phyloP scores from a whole-genome alignment of 2,113 vertebrate species.

The Colinus virginianus region DNA sequence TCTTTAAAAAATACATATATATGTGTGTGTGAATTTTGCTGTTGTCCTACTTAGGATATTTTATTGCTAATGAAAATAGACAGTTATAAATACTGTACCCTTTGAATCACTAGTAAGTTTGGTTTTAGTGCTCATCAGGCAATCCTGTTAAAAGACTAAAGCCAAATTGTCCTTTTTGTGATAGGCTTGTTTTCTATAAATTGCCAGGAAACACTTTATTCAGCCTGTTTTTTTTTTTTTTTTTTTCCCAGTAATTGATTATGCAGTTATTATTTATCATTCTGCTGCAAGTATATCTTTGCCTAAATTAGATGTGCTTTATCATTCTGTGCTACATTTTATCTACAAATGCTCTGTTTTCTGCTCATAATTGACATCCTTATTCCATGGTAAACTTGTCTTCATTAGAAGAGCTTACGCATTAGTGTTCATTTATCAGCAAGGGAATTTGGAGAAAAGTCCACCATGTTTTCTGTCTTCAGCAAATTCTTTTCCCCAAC shows the following conservation, averaged over 20 bases:
- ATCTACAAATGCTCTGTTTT: slow-evolving; percentile 76
- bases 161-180: slow-evolving; percentile 62
- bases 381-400: slow-evolving; percentile 72
- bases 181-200: slow-evolving; percentile 65
- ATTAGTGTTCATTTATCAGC: slow-evolving; percentile 63
- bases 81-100: slow-evolving; percentile 14
- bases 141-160: slow-evolving; percentile 58
- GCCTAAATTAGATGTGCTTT: slow-evolving; percentile 74
- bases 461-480: slow-evolving; percentile 35
- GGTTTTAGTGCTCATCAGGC: slow-evolving; percentile 54
- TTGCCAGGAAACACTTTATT: slow-evolving; percentile 73
- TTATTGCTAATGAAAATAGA: slow-evolving; percentile 21
- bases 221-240: slow-evolving; percentile 56
- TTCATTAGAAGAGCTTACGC: slow-evolving; percentile 72
- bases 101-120: slow-evolving; percentile 66
- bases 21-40: background rate
- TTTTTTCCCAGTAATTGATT: slow-evolving; percentile 74
- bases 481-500: slow-evolving; percentile 51
- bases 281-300: slow-evolving; percentile 69
- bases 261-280: slow-evolving; percentile 76
- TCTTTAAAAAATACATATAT: background rate
- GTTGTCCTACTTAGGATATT: background rate
- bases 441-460: slow-evolving; percentile 61
- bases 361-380: slow-evolving; percentile 67
- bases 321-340: slow-evolving; percentile 68